phyloP scores from a whole-genome alignment of 2,888 invertebrate species.

The Oxyscelio sp. region DNA sequence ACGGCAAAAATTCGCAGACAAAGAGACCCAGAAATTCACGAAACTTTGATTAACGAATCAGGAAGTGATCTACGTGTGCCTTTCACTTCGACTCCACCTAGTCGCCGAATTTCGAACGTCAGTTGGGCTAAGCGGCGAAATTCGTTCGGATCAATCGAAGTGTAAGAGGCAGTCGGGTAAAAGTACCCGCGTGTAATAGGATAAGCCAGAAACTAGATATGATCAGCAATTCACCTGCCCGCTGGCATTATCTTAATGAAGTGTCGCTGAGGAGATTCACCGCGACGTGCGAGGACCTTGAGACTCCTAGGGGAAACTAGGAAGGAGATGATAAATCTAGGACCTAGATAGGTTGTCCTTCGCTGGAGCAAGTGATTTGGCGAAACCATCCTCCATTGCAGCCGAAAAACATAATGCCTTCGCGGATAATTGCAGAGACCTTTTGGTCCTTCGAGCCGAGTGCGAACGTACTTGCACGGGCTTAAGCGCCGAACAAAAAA shows the following conservation, averaged over 20 bases:
- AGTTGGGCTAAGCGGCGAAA: conserved; percentile 28
- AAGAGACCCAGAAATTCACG: conserved; percentile 42
- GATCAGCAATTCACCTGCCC: conserved; percentile 45
- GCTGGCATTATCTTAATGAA: conserved; percentile 59
- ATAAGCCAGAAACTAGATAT: conserved; percentile 65
- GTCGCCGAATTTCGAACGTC: conserved; percentile 21
- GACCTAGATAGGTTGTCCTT: too few species aligned
- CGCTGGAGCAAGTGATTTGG: too few species aligned
- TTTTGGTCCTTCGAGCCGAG: conserved; percentile 1
- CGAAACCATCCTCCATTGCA: conserved; percentile 9
- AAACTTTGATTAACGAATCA: conserved; percentile 60
- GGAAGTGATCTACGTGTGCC: conserved; percentile 51
- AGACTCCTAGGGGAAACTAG: too few species aligned
- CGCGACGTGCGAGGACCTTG: background rate
- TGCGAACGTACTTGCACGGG: conserved; percentile 11
- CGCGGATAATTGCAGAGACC: conserved; percentile 53
- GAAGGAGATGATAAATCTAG: too few species aligned
- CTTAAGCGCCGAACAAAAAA: conserved; percentile 30
- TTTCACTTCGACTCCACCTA: conserved; percentile 46
- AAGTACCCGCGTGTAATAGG: conserved; percentile 63
- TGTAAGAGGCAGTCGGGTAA: conserved; percentile 54
- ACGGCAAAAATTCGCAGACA: conserved; percentile 20
- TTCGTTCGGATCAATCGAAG: conserved; percentile 53
- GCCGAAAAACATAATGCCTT: conserved; percentile 35
- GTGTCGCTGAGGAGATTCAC: conserved; percentile 26